phyloP scores from a whole-genome alignment of 2,888 invertebrate species.

The Vesta saturnalis region DNA sequence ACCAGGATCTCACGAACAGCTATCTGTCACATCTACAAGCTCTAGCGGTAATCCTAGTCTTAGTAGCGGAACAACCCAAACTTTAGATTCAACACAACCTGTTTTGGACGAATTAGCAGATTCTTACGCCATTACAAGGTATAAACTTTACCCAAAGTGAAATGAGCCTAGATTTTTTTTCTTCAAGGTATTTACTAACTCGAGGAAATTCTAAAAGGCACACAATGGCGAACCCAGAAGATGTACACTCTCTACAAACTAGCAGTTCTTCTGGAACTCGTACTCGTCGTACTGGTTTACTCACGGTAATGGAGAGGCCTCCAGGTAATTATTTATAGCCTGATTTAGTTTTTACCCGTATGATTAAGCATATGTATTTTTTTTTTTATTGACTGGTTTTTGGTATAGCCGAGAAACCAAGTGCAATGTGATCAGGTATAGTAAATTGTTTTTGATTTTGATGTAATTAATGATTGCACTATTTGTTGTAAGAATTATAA shows the following conservation, averaged over 20 bases:
- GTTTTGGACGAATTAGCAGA: conserved; percentile 65
- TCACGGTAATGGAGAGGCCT: conserved; percentile 87
- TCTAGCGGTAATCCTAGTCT: conserved; percentile 64
- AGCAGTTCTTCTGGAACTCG: conserved; percentile 61
- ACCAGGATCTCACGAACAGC: conserved; percentile 63
- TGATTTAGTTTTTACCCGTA: not conserved
- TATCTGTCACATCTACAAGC: conserved; percentile 62
- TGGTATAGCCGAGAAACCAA: not conserved
- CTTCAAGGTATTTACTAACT: conserved; percentile 76
- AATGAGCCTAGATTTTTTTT: not conserved
- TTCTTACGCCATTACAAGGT: conserved; percentile 65
- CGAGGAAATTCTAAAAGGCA: conserved; percentile 81
- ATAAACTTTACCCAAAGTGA: conserved; percentile 19
- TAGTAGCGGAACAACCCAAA: conserved; percentile 64
- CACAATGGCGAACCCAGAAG: conserved; percentile 81
- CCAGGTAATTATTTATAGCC: conserved; percentile 72
- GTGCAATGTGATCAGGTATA: not conserved
- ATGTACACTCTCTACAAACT: conserved; percentile 64
- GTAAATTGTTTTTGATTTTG: conserved; percentile 1
- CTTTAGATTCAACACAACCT: conserved; percentile 58
- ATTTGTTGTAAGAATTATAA: not conserved
- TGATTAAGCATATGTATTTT: not conserved
- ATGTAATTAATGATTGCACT: not conserved
- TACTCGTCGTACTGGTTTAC: conserved; percentile 82
- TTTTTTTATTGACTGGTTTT: not conserved